Conservation (phyloP, 64 coral and sea anemone genomes). For the Orbicella faveolata region DNA sequence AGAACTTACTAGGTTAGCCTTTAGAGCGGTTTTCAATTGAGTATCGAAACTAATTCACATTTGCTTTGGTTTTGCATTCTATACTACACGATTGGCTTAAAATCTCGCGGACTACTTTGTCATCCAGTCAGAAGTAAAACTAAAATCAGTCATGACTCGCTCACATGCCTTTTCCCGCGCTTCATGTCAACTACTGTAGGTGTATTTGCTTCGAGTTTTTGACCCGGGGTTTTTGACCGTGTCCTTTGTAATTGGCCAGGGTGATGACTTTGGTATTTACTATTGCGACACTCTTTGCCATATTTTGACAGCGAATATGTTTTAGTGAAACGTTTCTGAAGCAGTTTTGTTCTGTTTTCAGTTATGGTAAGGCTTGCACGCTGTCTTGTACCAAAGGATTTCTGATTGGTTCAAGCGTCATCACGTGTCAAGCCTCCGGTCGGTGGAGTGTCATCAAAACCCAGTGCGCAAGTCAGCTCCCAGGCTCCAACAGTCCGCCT, state of each 20-base stretch:
- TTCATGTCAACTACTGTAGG: neutral
- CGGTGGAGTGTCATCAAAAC: conserved; percentile 64
- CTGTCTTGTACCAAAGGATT: conserved; percentile 58
- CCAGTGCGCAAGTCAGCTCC: conserved; percentile 46
- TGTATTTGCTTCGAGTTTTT: neutral
- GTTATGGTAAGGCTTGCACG: conserved; percentile 51
- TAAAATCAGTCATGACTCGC: neutral
- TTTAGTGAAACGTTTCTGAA: neutral
- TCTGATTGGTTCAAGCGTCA: conserved; percentile 57
- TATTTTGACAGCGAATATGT: neutral
- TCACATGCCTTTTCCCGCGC: neutral
- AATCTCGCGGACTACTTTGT: neutral
- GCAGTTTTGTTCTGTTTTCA: neutral
- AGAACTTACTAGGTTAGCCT: too few relatives aligned
- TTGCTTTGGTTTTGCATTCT: neutral
- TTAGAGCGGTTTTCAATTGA: too few relatives aligned
- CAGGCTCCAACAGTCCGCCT: conserved; percentile 66
- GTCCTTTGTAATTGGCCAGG: neutral
- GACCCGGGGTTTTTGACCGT: neutral
- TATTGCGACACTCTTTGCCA: too few relatives aligned
- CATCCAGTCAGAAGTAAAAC: neutral
- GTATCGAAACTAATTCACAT: neutral
- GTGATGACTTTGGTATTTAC: neutral
- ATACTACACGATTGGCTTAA: neutral
- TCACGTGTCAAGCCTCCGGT: conserved; percentile 53